Conservation (phyloP, 2,113 vertebrate genomes). For the Pterocles gutturalis region DNA sequence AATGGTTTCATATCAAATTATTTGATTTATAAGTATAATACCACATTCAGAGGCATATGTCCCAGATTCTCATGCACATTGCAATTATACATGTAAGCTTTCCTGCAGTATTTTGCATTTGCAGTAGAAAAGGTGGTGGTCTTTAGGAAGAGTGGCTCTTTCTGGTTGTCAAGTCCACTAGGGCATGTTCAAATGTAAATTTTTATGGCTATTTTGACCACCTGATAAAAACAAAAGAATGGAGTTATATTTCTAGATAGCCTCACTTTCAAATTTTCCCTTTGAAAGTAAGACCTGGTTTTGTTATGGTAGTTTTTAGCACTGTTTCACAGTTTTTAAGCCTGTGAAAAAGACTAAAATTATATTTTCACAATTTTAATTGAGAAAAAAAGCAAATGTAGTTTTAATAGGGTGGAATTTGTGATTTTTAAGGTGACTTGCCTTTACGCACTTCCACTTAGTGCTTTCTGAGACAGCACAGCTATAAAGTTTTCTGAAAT, state of each 20-base stretch:
- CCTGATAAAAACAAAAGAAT: not conserved
- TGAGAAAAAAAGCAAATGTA: not conserved
- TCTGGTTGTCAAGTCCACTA: not conserved
- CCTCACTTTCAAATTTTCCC: not conserved
- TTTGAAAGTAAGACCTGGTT: not conserved
- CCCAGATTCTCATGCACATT: not conserved
- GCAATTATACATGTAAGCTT: not conserved
- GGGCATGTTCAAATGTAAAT: slow-evolving; percentile 23
- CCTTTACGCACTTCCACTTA: not conserved
- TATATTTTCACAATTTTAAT: not conserved
- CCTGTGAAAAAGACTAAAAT: not conserved
- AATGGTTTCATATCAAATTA: not conserved
- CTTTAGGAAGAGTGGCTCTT: not conserved
- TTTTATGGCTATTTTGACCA: slow-evolving; percentile 13
- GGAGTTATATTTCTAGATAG: slow-evolving; percentile 14
- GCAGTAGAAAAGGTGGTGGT: not conserved
- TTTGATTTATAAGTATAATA: not conserved
- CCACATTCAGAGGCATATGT: not conserved
- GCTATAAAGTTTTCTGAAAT: not conserved
- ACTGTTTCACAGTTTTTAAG: not conserved
- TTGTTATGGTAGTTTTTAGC: not conserved
- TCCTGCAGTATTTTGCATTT: not conserved
- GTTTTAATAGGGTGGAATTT: not conserved
- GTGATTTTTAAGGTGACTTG: not conserved
- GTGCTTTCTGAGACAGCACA: not conserved